Conservation (phyloP, 2,797 vertebrate species). For the Sebastes steindachneri region DNA sequence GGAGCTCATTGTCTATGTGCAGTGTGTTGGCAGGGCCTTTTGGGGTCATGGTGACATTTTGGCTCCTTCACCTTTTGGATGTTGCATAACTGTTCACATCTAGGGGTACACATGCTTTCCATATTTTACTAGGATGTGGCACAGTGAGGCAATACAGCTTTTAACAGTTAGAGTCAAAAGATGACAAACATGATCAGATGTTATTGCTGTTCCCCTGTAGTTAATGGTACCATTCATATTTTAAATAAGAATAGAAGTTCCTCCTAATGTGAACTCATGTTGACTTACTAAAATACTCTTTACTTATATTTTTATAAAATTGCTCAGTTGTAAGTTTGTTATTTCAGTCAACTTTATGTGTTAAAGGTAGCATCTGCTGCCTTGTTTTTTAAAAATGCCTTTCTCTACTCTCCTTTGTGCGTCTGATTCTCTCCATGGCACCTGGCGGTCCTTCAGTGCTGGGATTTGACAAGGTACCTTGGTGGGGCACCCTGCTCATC, state of each 20-base stretch:
- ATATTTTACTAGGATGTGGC: conserved; percentile 34
- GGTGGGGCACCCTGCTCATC: conserved; percentile 93
- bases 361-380: conserved; percentile 71
- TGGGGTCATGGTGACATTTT: conserved; percentile 49
- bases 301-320: background rate
- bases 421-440: conserved; percentile 35
- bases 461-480: conserved; percentile 91
- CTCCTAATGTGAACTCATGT: background rate
- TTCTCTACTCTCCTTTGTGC: conserved; percentile 74
- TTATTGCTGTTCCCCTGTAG: background rate
- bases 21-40: conserved; percentile 12
- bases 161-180: background rate
- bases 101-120: conserved; percentile 4
- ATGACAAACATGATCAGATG: background rate
- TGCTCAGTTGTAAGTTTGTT: background rate
- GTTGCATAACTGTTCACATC: conserved; percentile 50
- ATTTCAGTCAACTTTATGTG: background rate
- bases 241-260: background rate
- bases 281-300: background rate
- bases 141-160: conserved; percentile 20
- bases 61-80: conserved; percentile 33
- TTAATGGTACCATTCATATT: background rate
- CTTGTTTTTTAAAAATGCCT: conserved; percentile 78
- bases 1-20: conserved; percentile 37
- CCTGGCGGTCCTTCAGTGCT: conserved; percentile 85